Percentiles rank a stretch among this genome's conserved stretches.
phyloP scores from a whole-genome alignment of 2,113 vertebrate genomes.

The Ceyx cyanopectus region DNA sequence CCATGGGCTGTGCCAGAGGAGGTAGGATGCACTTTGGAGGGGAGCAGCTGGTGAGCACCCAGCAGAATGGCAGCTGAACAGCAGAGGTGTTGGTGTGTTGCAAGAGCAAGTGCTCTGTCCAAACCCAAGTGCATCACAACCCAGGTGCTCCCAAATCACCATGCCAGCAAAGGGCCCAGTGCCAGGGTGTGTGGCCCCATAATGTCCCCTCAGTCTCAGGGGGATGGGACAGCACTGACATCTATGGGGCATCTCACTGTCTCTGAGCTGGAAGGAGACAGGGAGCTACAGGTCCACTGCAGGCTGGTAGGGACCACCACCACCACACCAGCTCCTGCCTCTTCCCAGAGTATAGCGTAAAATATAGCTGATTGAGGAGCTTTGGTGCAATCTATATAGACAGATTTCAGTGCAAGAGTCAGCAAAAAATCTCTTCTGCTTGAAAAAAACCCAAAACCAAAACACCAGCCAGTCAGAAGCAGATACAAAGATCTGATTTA shows the following conservation, averaged over 20 bases:
- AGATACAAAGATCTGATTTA: conserved; percentile 23
- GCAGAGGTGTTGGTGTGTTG: background rate
- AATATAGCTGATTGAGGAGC: background rate
- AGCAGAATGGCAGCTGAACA: background rate
- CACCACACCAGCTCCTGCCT: background rate
- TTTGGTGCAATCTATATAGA: background rate
- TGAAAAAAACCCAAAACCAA: background rate
- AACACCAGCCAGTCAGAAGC: background rate
- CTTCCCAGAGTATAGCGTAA: background rate
- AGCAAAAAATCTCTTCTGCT: conserved; percentile 28
- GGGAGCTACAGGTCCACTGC: background rate
- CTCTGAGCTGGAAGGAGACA: background rate
- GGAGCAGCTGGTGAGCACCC: background rate
- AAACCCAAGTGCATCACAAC: background rate
- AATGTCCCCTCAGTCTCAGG: background rate
- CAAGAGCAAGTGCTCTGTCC: background rate
- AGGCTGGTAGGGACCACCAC: background rate
- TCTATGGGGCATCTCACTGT: fast-evolving
- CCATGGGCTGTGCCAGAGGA: fast-evolving
- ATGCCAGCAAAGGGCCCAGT: background rate
- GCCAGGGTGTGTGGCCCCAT: background rate
- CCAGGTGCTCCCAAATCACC: background rate
- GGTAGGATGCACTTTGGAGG: background rate
- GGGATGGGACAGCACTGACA: background rate
- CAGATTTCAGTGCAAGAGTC: background rate